Evolutionary conservation across 2,113 vertebrate species (phyloP).

Genomic region (Dissostichus mawsoni): DNA sequence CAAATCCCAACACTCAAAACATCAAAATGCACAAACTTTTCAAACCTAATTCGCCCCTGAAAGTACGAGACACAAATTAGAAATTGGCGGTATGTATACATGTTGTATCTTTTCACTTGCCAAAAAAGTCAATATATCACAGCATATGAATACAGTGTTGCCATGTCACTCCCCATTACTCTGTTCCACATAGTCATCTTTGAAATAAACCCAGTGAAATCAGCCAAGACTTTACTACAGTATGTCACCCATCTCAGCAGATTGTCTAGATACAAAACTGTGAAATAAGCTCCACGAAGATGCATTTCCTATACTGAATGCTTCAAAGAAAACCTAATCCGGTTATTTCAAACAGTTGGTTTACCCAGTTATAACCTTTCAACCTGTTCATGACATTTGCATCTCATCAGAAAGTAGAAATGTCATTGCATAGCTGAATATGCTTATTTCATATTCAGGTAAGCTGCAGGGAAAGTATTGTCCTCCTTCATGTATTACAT

Average conservation of each 20-base stretch:
- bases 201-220: conserved; percentile 45
- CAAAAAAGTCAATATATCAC: too few relatives aligned
- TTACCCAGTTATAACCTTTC: conserved; percentile 6
- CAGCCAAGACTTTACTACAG: conserved; percentile 11
- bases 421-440: not conserved
- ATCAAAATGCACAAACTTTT: too few relatives aligned
- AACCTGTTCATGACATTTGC: conserved; percentile 21
- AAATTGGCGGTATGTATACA: too few relatives aligned
- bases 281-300: conserved; percentile 37
- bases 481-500: conserved; percentile 45
- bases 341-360: conserved; percentile 21
- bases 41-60: too few relatives aligned
- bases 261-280: conserved; percentile 47
- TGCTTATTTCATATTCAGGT: conserved; percentile 13
- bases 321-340: conserved; percentile 36
- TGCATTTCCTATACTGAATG: conserved; percentile 5
- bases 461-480: conserved; percentile 4
- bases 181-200: not conserved
- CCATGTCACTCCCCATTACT: too few relatives aligned
- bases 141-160: too few relatives aligned
- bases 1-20: too few relatives aligned
- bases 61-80: too few relatives aligned
- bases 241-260: conserved; percentile 26
- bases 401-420: conserved; percentile 9
- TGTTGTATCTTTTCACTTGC: too few relatives aligned